Evolutionary conservation across 2,888 invertebrate genomes (phyloP), one percentile per base, ranked within the genome.

Genomic region (Eilema caniola): DNA sequence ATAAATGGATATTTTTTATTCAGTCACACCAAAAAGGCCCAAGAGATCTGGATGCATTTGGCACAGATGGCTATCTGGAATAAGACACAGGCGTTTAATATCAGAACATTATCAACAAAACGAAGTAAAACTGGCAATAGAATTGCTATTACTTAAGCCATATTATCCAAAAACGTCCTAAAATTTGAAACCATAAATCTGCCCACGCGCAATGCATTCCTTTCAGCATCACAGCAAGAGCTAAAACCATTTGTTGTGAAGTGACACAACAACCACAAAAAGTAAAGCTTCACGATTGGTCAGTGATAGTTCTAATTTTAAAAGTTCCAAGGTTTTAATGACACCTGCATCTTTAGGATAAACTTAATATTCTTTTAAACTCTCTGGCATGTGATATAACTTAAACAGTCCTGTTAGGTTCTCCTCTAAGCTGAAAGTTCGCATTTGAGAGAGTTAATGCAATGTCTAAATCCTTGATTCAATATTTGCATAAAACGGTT

Each of bases 241-340:
- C 62, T 69, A 47, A 61, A 67, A 73, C 70, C 65, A 65, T 66
- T 67, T 66, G 69, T 3, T 57, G 12, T 61, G 31, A n/a, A 65
- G 71, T 82, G 81, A 82, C 78, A 81, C 41, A 75, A 79, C 66
- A 70, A 63, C 23, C 62, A 71, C 75, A 66, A 80, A 82, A 82
- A 77, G 59, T 70, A 74, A 24, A 67, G 69, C 62, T 56, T 56
- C 72, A 61, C 59, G 28, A 73, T 80, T 80, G 71, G 72, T 62
- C 59, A 68, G 62, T 23, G 47, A 69, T 74, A 71, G 73, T 74
- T 80, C 80, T 76, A 69, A 82, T 78, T 80, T 75, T 81, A 71
- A 73, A 74, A 69, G 10, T 4, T 41, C 69, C 68, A 56, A 47
- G 14, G 37, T 20, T 14, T 4, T 20, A 20, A 20, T 60, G 59